Conservation (phyloP, 2,888 invertebrate species). For the Drosophila mayaguana region DNA sequence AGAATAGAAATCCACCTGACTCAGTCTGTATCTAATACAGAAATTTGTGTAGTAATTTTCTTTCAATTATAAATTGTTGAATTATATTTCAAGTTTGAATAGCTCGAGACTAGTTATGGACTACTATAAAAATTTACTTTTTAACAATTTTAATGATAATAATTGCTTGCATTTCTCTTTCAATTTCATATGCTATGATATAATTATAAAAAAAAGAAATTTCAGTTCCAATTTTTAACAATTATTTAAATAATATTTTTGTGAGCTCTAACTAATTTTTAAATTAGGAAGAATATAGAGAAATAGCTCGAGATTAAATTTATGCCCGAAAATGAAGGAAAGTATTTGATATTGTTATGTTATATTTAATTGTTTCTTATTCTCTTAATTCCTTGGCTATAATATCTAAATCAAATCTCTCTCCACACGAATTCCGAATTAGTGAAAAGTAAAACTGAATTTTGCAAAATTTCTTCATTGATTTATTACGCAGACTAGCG, state of each 20-base stretch:
- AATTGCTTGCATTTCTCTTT: slow-evolving; percentile 5
- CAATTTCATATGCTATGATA: slow-evolving; percentile 1
- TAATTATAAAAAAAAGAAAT: not conserved
- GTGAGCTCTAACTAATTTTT: not conserved
- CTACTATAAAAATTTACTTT: not conserved
- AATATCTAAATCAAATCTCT: too few species aligned
- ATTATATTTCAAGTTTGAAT: not conserved
- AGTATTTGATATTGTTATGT: not conserved
- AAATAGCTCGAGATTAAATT: not conserved
- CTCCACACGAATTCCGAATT: not conserved
- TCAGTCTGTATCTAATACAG: not conserved
- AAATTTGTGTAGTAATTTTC: slow-evolving; percentile 4
- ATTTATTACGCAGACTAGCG: slow-evolving; percentile 31
- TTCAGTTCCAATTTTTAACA: not conserved
- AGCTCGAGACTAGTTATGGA: not conserved
- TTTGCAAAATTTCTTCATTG: slow-evolving; percentile 14
- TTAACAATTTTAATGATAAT: not conserved
- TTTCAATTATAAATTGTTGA: slow-evolving; percentile 1
- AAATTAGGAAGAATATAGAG: not conserved
- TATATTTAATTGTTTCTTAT: not conserved
- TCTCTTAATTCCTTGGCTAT: not conserved
- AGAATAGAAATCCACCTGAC: slow-evolving; percentile 1
- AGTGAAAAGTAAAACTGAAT: not conserved
- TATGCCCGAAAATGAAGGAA: not conserved
- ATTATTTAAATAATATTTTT: not conserved